These are phyloP conservation scores for Plusia festucae DNA, from an alignment of 2,888 invertebrate species.

Conservation along the genomic window DNA sequence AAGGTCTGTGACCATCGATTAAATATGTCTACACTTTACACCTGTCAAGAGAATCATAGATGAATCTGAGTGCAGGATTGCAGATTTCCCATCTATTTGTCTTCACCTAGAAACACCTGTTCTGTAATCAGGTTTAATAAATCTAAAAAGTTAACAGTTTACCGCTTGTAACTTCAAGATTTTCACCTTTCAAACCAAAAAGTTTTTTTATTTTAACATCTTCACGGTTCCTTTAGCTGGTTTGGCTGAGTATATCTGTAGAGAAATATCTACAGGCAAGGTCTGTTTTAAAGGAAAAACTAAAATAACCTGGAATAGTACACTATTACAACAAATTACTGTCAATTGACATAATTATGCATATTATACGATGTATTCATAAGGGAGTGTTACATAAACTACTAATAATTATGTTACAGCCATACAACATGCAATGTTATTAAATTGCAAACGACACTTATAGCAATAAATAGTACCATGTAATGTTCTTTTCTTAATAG, in stretches of 20 bases:
- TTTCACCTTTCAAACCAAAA: too few species aligned
- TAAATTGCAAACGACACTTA: not conserved
- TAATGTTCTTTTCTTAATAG: not conserved
- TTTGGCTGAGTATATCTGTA: too few species aligned
- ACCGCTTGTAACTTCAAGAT: too few species aligned
- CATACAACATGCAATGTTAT: not conserved
- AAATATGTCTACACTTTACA: not conserved
- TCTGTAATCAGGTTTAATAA: not conserved
- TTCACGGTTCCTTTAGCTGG: not conserved
- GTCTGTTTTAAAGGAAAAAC: not conserved
- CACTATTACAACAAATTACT: not conserved
- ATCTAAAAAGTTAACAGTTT: not conserved
- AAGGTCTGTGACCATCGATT: not conserved
- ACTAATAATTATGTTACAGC: not conserved
- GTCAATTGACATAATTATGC: not conserved
- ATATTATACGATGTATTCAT: not conserved
- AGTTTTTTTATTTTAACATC: too few species aligned
- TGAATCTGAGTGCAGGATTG: not conserved
- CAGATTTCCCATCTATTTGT: not conserved
- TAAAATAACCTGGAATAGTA: not conserved
- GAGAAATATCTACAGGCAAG: not conserved
- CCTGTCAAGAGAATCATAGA: not conserved
- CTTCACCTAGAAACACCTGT: not conserved
- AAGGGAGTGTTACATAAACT: not conserved
- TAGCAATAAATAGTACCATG: too few species aligned